These are phyloP conservation scores for Balaenoptera acutorostrata DNA, from an alignment of 2,113 vertebrate genomes.

Conservation along the genomic window DNA sequence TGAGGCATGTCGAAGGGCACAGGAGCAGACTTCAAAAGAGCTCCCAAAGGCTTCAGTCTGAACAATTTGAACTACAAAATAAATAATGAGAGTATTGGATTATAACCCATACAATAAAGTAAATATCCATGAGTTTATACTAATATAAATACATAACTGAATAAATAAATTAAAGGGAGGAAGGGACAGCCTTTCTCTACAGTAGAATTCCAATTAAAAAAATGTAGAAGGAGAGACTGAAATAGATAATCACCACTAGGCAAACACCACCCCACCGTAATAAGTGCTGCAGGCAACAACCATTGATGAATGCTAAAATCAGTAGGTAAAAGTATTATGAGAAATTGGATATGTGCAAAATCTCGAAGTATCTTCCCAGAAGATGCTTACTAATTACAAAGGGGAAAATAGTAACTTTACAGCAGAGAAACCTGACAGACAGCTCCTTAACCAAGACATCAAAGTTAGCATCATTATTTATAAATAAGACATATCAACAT, in stretches of 20 bases:
- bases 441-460: background rate
- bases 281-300: background rate
- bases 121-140: background rate
- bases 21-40: background rate
- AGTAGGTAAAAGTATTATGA: background rate
- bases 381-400: background rate
- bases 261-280: background rate
- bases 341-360: background rate
- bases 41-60: background rate
- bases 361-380: background rate
- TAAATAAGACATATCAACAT: background rate
- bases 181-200: background rate
- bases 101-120: background rate
- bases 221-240: background rate
- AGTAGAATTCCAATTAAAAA: background rate
- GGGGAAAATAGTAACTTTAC: background rate
- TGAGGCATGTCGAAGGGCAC: background rate
- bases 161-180: background rate
- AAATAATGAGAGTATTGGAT: background rate
- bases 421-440: background rate
- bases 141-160: background rate
- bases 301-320: background rate
- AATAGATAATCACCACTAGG: background rate
- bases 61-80: background rate
- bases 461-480: background rate